phyloP scores from a whole-genome alignment of 1,140 invertebrate species.

The Pseudoatta argentina region DNA sequence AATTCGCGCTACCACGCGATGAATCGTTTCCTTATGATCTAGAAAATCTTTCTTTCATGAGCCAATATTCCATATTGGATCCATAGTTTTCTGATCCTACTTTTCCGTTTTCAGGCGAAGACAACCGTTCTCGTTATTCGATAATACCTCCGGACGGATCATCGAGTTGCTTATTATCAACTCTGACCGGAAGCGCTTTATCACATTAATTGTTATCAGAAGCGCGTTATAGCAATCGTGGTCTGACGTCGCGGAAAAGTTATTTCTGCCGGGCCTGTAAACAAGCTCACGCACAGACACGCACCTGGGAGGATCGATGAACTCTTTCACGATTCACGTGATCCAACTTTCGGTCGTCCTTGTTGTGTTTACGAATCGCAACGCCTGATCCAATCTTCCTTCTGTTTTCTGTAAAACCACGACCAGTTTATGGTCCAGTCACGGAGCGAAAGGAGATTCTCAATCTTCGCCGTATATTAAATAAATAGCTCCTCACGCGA shows the following conservation, averaged over 20 bases:
- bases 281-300: conserved; percentile 42
- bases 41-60: neutral
- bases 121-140: neutral
- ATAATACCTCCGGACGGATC: neutral
- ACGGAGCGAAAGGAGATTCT: neutral
- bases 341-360: neutral
- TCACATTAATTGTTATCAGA: conserved; percentile 32
- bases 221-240: conserved; percentile 48
- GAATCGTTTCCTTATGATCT: neutral
- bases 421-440: neutral
- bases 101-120: neutral
- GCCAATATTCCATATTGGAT: neutral
- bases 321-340: neutral
- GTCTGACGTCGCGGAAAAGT: neutral
- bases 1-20: neutral
- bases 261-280: neutral
- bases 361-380: conserved; percentile 29
- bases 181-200: neutral
- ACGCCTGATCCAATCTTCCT: neutral
- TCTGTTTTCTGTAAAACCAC: neutral
- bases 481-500: neutral
- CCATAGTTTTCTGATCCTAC: too few relatives aligned
- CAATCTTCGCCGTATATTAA: neutral
- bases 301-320: conserved; percentile 52
- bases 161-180: neutral